Conservation (phyloP, 2,888 invertebrate genomes). For the Podotricha telesiphe region DNA sequence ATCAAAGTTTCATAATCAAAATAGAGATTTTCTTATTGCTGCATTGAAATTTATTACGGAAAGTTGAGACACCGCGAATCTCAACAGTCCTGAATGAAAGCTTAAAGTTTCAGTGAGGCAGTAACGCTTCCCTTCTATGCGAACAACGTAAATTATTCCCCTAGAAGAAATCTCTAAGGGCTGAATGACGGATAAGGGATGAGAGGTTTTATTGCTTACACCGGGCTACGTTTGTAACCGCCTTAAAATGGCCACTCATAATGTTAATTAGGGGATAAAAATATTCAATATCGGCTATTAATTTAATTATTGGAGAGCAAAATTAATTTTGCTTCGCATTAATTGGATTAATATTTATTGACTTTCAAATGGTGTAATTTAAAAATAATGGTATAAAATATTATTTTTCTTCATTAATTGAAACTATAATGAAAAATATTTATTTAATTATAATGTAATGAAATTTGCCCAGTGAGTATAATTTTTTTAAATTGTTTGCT, state of each 20-base stretch:
- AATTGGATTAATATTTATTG: slow-evolving; percentile 33
- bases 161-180: slow-evolving; percentile 82
- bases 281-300: slow-evolving; percentile 70
- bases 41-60: slow-evolving; percentile 77
- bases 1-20: slow-evolving; percentile 53
- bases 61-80: slow-evolving; percentile 78
- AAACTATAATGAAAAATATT: neutral
- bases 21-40: slow-evolving; percentile 61
- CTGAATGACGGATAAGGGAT: slow-evolving; percentile 83
- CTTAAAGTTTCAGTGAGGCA: slow-evolving; percentile 83
- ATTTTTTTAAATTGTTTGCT: no score
- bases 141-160: slow-evolving; percentile 83
- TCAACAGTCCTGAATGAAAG: slow-evolving; percentile 78
- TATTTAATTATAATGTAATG: neutral
- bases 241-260: slow-evolving; percentile 75
- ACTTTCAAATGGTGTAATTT: slow-evolving; percentile 18
- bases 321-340: slow-evolving; percentile 26
- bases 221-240: slow-evolving; percentile 69
- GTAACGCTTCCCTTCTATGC: slow-evolving; percentile 79
- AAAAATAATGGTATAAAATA: slow-evolving; percentile 4
- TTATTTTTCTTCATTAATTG: neutral
- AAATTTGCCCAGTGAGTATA: no score
- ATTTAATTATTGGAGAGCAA: slow-evolving; percentile 53
- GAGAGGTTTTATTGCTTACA: slow-evolving; percentile 78
- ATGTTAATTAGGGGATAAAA: slow-evolving; percentile 80